Evolutionary conservation across 23 tunicate genomes (phyloP), one percentile per base, ranked within the genome.

Genomic region (Halocynthia roretzi): DNA sequence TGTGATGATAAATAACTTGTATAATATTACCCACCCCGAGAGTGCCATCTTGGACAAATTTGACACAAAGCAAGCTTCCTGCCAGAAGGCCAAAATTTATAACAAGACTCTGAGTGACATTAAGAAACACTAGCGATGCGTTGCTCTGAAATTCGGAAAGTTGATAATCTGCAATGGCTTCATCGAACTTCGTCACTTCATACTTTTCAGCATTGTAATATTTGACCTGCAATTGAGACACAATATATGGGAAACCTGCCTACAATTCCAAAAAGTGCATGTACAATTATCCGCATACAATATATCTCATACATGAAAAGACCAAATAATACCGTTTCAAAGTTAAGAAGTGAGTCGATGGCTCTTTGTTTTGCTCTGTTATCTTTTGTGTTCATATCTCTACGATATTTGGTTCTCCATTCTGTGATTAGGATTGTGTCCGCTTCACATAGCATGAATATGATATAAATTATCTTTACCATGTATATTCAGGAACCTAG

Each of bases 311-410:
- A 31, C 44, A 31, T 31, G 44, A 31, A 4, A 31, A 31, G 44
- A 31, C 2, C 52, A 52, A 49, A 51, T 31, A 51, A 17, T 14
- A 93, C 98, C 52, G 93, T 87, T 87, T 93, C 98, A 61, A 93
- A 93, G 61, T 93, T 93, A 5, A 93, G 85, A 22, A 93, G 63
- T n/a, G 98, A 93, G 68, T 93, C 98, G 69, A 93, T 87, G 19
- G 98, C 98, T 53, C 87, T 71, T 56, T 87, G 94, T 64, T 93
- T 93, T 51, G 93, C 93, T 71, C 53, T 80, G 79, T 93, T 93
- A 77, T 87, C 93, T 76, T 87, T 93, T 48, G 84, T 72, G 83
- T 87, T 93, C 98, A 93, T 93, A 21, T 93, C 89, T 54, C 98
- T 49, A 64, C 98, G 80, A 74, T 76, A 93, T 58, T 93, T 93